A percentile compares a stretch with the other conserved stretches of the same genome.
phyloP scores from a whole-genome alignment of 2,113 vertebrate species.

The Papio anubis region DNA sequence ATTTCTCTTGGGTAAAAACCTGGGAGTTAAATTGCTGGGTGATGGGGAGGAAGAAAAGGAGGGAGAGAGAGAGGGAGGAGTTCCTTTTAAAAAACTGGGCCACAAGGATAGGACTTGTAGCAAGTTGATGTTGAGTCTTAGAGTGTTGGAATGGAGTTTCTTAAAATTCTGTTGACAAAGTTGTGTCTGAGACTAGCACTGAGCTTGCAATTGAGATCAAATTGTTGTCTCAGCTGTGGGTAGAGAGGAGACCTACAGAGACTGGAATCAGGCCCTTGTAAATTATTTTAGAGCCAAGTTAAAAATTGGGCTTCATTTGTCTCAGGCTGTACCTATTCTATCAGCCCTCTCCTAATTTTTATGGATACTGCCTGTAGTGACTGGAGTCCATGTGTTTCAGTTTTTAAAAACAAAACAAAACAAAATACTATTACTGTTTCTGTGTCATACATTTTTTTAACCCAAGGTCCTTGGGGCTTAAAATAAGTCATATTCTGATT shows the following conservation, averaged over 20 bases:
- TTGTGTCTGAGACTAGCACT: neutral
- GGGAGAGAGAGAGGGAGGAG: neutral
- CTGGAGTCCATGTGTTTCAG: neutral
- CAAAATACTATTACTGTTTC: neutral
- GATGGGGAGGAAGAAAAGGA: neutral
- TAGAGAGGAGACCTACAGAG: neutral
- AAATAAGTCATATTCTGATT: slow-evolving; percentile 2
- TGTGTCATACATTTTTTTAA: neutral
- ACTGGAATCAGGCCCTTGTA: neutral
- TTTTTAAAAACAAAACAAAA: too few relatives aligned
- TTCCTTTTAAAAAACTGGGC: neutral
- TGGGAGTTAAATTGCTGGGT: neutral
- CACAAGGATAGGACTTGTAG: neutral
- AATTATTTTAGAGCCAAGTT: neutral
- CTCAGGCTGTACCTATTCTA: neutral
- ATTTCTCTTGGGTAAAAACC: neutral
- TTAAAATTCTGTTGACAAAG: neutral
- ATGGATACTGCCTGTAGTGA: neutral
- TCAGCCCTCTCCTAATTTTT: neutral
- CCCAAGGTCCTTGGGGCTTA: slow-evolving; percentile 6
- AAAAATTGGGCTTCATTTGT: neutral
- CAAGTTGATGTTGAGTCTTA: neutral
- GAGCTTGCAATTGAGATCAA: neutral
- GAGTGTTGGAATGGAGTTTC: neutral
- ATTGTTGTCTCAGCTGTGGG: neutral